These are phyloP conservation scores for Psettodes erumei DNA, from an alignment of 2,113 vertebrate genomes.

Conservation along the genomic window DNA sequence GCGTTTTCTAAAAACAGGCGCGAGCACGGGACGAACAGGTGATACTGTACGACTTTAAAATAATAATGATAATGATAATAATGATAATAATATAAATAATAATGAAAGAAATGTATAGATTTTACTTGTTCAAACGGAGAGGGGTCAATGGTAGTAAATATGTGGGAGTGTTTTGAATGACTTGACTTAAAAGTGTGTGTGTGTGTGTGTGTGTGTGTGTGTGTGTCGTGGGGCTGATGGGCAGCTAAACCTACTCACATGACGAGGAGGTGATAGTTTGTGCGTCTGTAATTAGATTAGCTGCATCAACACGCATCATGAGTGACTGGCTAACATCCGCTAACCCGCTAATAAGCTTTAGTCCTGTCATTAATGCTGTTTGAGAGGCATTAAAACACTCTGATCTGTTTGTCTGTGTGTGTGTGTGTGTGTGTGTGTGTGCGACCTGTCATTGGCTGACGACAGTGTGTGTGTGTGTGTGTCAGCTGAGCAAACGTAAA, in stretches of 20 bases:
- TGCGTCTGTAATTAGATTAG: conserved; percentile 81
- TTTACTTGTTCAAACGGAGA: background rate
- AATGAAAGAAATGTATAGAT: too few relatives aligned
- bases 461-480: conserved; percentile 43
- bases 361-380: conserved; percentile 73
- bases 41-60: too few relatives aligned
- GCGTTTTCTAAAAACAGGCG: too few relatives aligned
- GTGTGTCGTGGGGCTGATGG: too few relatives aligned
- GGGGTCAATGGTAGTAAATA: background rate
- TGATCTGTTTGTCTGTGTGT: conserved; percentile 72
- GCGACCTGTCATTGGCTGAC: too few relatives aligned
- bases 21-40: too few relatives aligned
- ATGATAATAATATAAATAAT: too few relatives aligned
- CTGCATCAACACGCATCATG: conserved; percentile 55
- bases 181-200: background rate
- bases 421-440: conserved; percentile 14
- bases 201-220: too few relatives aligned
- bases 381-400: conserved; percentile 69
- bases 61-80: too few relatives aligned
- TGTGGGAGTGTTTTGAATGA: background rate
- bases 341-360: conserved; percentile 74
- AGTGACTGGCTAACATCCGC: conserved; percentile 58
- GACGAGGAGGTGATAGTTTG: conserved; percentile 31
- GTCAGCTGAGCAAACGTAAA: conserved; percentile 59
- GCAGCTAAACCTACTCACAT: conserved; percentile 22